Base-by-base conservation (phyloP, 2,797 vertebrate genomes). In the Aquila chrysaetos region DNA sequence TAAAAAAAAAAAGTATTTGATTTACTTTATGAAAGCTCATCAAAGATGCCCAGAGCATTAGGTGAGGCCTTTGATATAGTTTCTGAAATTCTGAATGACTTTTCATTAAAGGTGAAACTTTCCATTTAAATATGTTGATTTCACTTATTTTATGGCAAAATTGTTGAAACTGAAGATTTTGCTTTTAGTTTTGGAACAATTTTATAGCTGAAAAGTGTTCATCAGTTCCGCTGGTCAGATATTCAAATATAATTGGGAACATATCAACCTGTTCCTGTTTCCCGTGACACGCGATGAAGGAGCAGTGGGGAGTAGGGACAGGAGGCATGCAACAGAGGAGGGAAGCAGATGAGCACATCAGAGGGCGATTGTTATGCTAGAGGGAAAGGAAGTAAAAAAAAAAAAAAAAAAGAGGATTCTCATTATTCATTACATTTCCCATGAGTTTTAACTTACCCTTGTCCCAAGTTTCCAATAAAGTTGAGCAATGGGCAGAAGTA, bases 221-320 rank as follows among this genome's bases (percentile, higher is more conserved):
- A 43, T 53, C 41, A 18, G 16, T 72, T 85, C 11, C 83, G 14
- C 41, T 37, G 33, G 11, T 85, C 43, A 54, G 30, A 35, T 56
- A 85, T 33, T 7, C n/a, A 61, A 57, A 72, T 31, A 6, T 37
- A 46, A 53, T 14, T 54, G 17, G 77, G 78, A 59, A n/a, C 6
- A 7, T 37, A 51, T 28, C 4, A 54, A 43, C 46, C 23, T 41
- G 14, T 51, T 80, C 44, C 37, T 86, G 23, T 54, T 61, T 65
- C 1, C 27, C 61, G 37, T 13, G 35, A 48, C 39, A 44, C 1
- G 1, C 25, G 46, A 65, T 0, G 6, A 65, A 24, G 30, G 7
- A 49, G 30, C 22, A 81, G 30, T 46, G 60, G 20, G 31, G 30
- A 81, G 35, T 0, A 49, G 39, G n/a, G 49, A 24, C 39, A 43